phyloP scores from a whole-genome alignment of 2,888 invertebrate genomes.

The Girardia tigrina region DNA sequence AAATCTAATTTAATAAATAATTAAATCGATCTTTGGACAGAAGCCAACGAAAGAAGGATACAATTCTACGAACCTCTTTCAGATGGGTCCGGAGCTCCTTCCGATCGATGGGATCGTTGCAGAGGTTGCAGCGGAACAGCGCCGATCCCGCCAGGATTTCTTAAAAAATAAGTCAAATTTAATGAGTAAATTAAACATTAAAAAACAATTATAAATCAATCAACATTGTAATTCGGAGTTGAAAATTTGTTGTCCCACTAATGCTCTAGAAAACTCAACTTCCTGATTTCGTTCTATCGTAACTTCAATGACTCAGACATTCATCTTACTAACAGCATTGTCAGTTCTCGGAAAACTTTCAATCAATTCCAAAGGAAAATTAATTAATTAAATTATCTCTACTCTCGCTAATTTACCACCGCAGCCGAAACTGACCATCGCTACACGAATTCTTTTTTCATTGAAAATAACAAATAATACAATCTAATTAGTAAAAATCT shows the following conservation, averaged over 20 bases:
- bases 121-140: conserved; percentile 7
- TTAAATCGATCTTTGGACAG: too few species aligned
- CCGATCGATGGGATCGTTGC: neutral
- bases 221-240: conserved; percentile 12
- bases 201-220: conserved; percentile 18
- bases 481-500: conserved; percentile 23
- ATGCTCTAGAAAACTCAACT: neutral
- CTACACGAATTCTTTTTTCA: conserved; percentile 10
- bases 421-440: conserved; percentile 11
- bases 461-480: neutral
- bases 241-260: neutral
- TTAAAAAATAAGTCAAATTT: neutral
- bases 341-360: conserved; percentile 23
- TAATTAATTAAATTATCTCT: conserved; percentile 23
- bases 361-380: conserved; percentile 23
- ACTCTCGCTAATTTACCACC: conserved; percentile 11
- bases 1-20: too few species aligned
- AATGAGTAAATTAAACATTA: neutral
- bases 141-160: neutral
- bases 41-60: too few species aligned
- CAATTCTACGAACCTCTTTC: neutral
- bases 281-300: conserved; percentile 10
- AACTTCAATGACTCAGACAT: conserved; percentile 23
- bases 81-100: neutral
- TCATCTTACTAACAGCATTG: conserved; percentile 20